Conservation (phyloP, 2,888 invertebrate genomes). For the Mongoloraphidia duomilia region DNA sequence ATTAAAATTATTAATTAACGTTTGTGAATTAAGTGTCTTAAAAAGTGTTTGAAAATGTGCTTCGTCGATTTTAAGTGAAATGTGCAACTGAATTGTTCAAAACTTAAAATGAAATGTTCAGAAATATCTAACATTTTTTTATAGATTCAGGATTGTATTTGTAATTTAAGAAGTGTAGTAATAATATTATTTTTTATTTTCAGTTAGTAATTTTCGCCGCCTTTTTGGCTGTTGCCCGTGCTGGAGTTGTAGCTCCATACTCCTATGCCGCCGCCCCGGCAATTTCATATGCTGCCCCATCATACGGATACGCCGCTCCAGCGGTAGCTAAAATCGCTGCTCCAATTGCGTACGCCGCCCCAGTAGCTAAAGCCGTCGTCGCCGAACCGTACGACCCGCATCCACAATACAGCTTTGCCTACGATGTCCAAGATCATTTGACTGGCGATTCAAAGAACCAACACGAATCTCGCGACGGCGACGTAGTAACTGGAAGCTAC, state of each 20-base stretch:
- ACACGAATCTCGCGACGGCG: slow-evolving; percentile 30
- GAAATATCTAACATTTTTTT: background rate
- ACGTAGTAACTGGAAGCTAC: slow-evolving; percentile 31
- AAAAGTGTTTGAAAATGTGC: too few species aligned
- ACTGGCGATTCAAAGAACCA: slow-evolving; percentile 35
- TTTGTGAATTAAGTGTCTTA: too few species aligned
- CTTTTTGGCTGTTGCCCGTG: slow-evolving; percentile 17
- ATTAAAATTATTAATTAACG: background rate
- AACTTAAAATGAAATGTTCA: background rate
- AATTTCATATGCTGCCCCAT: slow-evolving; percentile 6
- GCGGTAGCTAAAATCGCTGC: background rate
- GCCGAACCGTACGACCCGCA: slow-evolving; percentile 22
- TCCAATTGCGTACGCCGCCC: slow-evolving; percentile 18
- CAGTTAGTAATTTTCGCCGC: slow-evolving; percentile 19
- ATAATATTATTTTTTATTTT: slow-evolving; percentile 6
- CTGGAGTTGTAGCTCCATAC: slow-evolving; percentile 10
- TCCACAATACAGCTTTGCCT: slow-evolving; percentile 32
- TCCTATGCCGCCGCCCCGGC: background rate
- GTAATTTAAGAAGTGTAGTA: background rate
- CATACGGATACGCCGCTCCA: slow-evolving; percentile 10
- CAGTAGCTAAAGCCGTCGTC: slow-evolving; percentile 22
- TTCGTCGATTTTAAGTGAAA: background rate
- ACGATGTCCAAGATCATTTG: slow-evolving; percentile 37
- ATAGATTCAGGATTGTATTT: background rate
- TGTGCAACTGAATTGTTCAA: background rate